A percentile compares a stretch with the other conserved stretches of the same genome.
These are phyloP conservation scores for Selenia dentaria DNA, from an alignment of 2,888 invertebrate species.

Conservation along the genomic window DNA sequence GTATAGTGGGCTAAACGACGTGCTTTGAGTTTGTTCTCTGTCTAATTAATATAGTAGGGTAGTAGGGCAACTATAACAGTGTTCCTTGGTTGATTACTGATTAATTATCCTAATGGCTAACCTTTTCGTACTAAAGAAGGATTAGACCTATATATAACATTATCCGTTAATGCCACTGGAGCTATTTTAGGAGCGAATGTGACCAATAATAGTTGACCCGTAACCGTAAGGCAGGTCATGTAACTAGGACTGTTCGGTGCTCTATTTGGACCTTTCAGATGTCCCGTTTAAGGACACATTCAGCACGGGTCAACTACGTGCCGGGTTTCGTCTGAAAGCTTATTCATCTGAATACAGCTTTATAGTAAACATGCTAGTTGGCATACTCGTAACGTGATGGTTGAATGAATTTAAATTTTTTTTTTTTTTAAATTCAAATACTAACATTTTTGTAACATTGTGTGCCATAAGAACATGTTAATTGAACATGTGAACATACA, in stretches of 20 bases:
- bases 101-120: conserved; percentile 46
- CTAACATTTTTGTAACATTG: too few species aligned
- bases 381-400: too few species aligned
- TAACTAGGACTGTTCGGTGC: neutral
- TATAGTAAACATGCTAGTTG: too few species aligned
- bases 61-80: too few species aligned
- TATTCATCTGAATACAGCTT: too few species aligned
- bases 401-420: too few species aligned
- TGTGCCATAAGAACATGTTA: too few species aligned
- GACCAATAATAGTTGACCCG: conserved; percentile 10
- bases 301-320: too few species aligned
- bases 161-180: conserved; percentile 3
- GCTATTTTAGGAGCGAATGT: conserved; percentile 9
- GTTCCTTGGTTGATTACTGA: conserved; percentile 30
- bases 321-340: too few species aligned
- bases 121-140: conserved; percentile 26
- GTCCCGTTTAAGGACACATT: neutral
- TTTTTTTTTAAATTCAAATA: too few species aligned
- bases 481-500: too few species aligned
- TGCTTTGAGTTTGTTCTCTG: conserved; percentile 23
- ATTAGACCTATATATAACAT: conserved; percentile 17
- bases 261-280: conserved; percentile 6
- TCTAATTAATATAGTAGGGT: too few species aligned
- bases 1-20: conserved; percentile 22
- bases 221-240: conserved; percentile 18